Percentiles rank a stretch among this genome's conserved stretches.
phyloP scores from a whole-genome alignment of 2,888 invertebrate genomes.

The Cantharis lateralis region DNA sequence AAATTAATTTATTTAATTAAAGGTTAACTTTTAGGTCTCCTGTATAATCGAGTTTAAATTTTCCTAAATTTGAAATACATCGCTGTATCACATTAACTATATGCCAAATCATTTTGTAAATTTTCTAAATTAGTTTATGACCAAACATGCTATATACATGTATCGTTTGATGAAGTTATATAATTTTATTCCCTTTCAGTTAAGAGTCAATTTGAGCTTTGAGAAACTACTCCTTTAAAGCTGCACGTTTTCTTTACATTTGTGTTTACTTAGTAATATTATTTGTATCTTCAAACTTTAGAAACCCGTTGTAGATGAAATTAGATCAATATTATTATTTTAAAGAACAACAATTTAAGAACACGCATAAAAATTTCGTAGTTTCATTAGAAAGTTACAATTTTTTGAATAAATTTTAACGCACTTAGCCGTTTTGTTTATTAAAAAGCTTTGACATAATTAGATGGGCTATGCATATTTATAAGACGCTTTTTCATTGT shows the following conservation, averaged over 20 bases:
- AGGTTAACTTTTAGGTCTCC: neutral
- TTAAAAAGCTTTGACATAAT: neutral
- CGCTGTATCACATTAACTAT: neutral
- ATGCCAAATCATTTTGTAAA: neutral
- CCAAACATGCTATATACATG: neutral
- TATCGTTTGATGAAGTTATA: neutral
- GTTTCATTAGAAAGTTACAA: neutral
- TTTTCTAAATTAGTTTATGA: neutral
- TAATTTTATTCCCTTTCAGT: neutral
- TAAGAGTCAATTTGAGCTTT: neutral
- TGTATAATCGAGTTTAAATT: neutral
- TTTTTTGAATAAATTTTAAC: neutral
- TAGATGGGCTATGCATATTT: neutral
- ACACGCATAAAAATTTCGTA: neutral
- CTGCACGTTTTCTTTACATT: neutral
- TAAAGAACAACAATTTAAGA: neutral
- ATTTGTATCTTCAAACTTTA: neutral
- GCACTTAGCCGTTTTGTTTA: neutral
- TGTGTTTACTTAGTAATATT: neutral
- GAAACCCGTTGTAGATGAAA: neutral
- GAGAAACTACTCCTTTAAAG: neutral
- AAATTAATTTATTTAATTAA: neutral
- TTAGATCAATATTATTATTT: neutral
- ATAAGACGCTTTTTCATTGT: neutral
- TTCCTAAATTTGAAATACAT: neutral